Evolutionary conservation across 2,888 invertebrate genomes (phyloP), one percentile per base, ranked within the genome.

Genomic region (Megamerina dolium): DNA sequence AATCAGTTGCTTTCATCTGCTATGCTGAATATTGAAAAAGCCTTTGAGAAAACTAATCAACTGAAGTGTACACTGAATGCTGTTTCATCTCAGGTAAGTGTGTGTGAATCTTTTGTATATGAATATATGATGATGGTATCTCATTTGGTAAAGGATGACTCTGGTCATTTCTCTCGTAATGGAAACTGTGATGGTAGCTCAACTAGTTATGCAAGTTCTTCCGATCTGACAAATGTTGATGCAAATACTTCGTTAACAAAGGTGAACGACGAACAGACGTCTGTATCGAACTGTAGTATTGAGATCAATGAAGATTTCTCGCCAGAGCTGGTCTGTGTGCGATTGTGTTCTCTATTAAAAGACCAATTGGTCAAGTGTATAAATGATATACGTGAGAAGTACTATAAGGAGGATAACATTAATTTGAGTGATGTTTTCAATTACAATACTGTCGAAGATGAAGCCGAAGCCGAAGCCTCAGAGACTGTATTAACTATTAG

Each of bases 311-410:
- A 59, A 55, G 54, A 59, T 54, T 39, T 69, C 56, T 48, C 57
- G 29, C 56, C 60, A 1, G 63, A 64, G 40, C 53, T 80, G 59
- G 81, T 83, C 6, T 87, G 87, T 68, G 81, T 83, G 46, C 83
- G 85, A 58, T 76, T 90, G 10, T 84, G 87, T 64, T 81, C 85
- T 2, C 77, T 88, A 51, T 81, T 90, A 39, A 86, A 87, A 70
- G 77, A 81, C 30, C 87, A 89, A 56, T 76, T 91, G 53, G 78
- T 85, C 39, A 80, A 87, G 55, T 87, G 87, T 3, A 85, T 87
- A 58, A 81, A 83, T 0, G 86, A 87, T 20, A 60, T 70, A n/a
- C 49, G 56, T 10, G 53, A 54, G 5, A 62, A 53, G 21, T 60
- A 60, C 39, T 56, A 49, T 20, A 59, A 58, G 39, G 56, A 52